phyloP scores from a whole-genome alignment of 2,888 invertebrate genomes.

The Oscheius sp. region DNA sequence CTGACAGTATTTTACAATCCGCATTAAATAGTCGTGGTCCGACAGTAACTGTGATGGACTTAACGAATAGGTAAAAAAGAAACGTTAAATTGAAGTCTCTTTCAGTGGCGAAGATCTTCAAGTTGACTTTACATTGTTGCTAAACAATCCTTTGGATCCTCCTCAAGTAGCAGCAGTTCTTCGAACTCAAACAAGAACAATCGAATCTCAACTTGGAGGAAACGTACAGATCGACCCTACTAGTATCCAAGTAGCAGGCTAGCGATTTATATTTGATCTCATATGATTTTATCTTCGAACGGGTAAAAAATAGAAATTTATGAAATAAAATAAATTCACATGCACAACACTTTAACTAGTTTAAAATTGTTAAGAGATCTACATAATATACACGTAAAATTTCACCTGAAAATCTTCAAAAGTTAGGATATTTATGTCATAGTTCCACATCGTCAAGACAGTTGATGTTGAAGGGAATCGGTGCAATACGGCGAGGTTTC shows the following conservation, averaged over 20 bases:
- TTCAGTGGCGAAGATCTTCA: constrained; percentile 28
- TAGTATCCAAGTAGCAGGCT: constrained; percentile 20
- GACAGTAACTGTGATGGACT: constrained; percentile 34
- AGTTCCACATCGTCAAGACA: constrained; percentile 38
- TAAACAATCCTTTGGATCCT: neutral
- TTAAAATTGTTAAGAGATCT: too few relatives aligned
- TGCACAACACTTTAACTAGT: too few relatives aligned
- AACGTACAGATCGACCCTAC: constrained; percentile 42
- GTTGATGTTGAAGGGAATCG: constrained; percentile 56
- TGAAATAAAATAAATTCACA: neutral
- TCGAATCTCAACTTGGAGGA: constrained; percentile 31
- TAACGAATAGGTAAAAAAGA: constrained; percentile 44
- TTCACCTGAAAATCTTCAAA: neutral
- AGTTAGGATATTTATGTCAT: neutral
- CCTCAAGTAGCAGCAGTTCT: neutral
- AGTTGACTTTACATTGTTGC: constrained; percentile 13
- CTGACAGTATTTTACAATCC: constrained; percentile 38
- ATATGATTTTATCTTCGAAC: neutral
- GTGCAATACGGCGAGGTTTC: constrained; percentile 48
- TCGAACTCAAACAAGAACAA: neutral
- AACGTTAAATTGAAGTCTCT: neutral
- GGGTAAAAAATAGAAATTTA: constrained; percentile 19
- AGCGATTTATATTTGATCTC: constrained; percentile 10
- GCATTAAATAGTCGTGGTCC: constrained; percentile 35
- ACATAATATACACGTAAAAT: neutral